phyloP scores from a whole-genome alignment of 2,888 invertebrate genomes.

The Nemotelus nigrinus region DNA sequence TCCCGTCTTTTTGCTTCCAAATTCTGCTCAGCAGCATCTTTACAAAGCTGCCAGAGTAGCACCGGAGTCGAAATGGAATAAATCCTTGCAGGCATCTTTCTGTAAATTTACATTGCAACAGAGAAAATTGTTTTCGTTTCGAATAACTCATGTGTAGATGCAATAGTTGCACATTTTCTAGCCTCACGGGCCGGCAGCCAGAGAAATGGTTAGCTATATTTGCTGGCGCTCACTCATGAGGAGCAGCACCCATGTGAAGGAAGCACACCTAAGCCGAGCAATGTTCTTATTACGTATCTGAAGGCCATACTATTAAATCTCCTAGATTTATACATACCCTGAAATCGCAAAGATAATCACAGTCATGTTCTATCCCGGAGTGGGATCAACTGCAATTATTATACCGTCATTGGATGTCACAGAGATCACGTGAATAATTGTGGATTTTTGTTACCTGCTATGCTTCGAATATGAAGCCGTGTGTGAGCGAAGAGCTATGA shows the following conservation, averaged over 20 bases:
- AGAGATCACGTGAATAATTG: conserved; percentile 37
- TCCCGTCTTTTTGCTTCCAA: background rate
- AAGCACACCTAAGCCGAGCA: conserved; percentile 30
- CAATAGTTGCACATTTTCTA: conserved; percentile 2
- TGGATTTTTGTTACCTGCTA: background rate
- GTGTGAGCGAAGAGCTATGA: too few relatives aligned
- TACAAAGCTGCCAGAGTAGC: conserved; percentile 10
- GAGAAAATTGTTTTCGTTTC: conserved; percentile 42
- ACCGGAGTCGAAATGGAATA: conserved; percentile 33
- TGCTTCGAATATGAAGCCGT: too few relatives aligned
- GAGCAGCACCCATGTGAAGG: conserved; percentile 20
- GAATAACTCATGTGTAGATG: conserved; percentile 25
- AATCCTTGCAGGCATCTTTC: conserved; percentile 38
- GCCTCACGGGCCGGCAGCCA: conserved; percentile 24
- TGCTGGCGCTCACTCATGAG: conserved; percentile 1
- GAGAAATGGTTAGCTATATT: conserved; percentile 24
- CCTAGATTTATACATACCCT: conserved; percentile 38
- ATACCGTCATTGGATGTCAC: conserved; percentile 35
- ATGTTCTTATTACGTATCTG: conserved; percentile 24
- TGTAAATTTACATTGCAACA: conserved; percentile 25
- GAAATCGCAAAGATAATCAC: conserved; percentile 39
- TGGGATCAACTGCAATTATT: conserved; percentile 35
- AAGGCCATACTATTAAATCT: conserved; percentile 40
- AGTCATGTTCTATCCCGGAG: conserved; percentile 36
- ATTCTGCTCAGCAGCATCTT: background rate